Base-by-base conservation (phyloP, 2,797 vertebrate genomes). In the Cyclura pinguis region DNA sequence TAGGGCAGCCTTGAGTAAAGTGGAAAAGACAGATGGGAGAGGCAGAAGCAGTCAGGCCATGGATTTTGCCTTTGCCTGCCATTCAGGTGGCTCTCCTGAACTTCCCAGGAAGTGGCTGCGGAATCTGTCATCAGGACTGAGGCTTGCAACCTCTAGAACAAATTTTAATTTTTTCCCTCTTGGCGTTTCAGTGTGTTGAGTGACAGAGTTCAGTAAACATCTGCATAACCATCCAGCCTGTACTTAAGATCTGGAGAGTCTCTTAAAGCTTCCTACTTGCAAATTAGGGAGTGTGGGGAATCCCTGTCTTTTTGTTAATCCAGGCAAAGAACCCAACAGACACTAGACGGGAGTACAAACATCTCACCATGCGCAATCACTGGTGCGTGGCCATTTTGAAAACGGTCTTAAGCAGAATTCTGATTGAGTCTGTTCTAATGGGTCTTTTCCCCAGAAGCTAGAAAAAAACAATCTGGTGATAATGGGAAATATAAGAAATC, bases 101-200 rank as follows among this genome's bases (percentile, higher is more conserved):
- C 73, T 88, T 88, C 77, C n/a, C 20, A 52, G 86, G 77, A 88
- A 80, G 86, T 80, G 86, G 47, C 62, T 80, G 42, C 24, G 76
- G 13, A 87, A 55, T 80, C 47, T 80, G 47, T 80, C 55, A 67
- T 42, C 76, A 52, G 29, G 55, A 55, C 47, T 80, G 86, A 88
- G 7, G 16, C 27, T 38, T 52, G 12, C 52, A 38, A 14, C 50
- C 62, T 88, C 77, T 32, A 69, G 62, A 88, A 72, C 62, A 27
- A 55, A 55, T 64, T 87, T 80, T 69, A 69, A n/a, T 69, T 8
- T 32, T 80, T n/a, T 69, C 14, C 12, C 32, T 24, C 22, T 80
- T 80, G 73, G 59, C 22, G 9, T 32, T 67, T 10, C 35, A 1
- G 32, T 52, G 6, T 27, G 85, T 29, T 85, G 47, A 62, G 20